These are phyloP conservation scores for Drosophila incognita DNA, from an alignment of 2,888 invertebrate species.

Conservation along the genomic window DNA sequence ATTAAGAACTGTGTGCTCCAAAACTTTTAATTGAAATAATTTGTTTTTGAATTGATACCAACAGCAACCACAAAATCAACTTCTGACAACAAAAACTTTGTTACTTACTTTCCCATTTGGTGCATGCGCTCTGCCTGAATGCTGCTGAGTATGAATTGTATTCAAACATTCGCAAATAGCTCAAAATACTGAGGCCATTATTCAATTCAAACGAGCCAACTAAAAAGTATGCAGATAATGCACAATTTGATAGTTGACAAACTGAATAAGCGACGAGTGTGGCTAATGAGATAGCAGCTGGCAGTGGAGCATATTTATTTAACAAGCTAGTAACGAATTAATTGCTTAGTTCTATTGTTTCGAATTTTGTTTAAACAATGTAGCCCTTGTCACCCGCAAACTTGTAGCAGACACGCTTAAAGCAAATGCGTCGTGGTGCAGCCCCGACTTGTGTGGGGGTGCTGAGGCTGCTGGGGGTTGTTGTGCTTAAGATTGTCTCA, in stretches of 20 bases:
- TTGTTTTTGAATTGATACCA: constrained; percentile 57
- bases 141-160: constrained; percentile 8
- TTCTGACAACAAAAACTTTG: constrained; percentile 49
- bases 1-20: constrained; percentile 64
- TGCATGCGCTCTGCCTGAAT: constrained; percentile 9
- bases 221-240: neutral
- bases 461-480: constrained; percentile 2
- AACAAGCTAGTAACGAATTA: constrained; percentile 4
- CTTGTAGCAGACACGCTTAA: constrained; percentile 68
- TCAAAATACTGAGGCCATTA: neutral
- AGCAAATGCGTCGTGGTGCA: constrained; percentile 57
- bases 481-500: constrained; percentile 8
- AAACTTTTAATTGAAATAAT: constrained; percentile 79
- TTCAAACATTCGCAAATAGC: constrained; percentile 24
- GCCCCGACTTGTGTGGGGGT: neutral
- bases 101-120: constrained; percentile 37
- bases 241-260: neutral
- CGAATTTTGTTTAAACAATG: constrained; percentile 37
- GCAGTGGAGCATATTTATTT: neutral
- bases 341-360: neutral
- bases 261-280: neutral
- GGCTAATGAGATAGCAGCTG: neutral
- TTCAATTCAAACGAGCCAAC: neutral
- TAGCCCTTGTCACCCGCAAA: constrained; percentile 65
- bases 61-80: constrained; percentile 6